A percentile compares a stretch with the other conserved stretches of the same genome.
phyloP scores from a whole-genome alignment of 2,797 vertebrate genomes.

The Cossypha dichroa region DNA sequence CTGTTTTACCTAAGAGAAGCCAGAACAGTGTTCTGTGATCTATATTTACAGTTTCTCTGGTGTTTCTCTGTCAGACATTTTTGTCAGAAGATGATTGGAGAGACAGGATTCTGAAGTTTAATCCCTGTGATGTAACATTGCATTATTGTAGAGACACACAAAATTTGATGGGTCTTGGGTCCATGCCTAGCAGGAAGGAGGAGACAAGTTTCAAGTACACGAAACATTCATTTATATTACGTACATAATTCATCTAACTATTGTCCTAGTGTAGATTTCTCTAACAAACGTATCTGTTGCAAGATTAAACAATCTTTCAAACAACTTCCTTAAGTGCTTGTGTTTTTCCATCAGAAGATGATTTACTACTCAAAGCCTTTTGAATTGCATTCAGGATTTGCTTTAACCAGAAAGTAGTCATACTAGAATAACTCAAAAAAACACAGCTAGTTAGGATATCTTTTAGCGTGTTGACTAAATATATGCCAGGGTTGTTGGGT shows the following conservation, averaged over 20 bases:
- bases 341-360: neutral
- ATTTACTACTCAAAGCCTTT: neutral
- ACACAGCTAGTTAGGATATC: neutral
- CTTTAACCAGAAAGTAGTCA: neutral
- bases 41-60: neutral
- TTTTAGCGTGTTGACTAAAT: neutral
- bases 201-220: neutral
- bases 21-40: neutral
- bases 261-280: neutral
- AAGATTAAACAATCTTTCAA: constrained; percentile 1
- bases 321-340: neutral
- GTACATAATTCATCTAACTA: neutral
- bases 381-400: neutral
- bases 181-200: neutral
- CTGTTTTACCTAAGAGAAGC: neutral
- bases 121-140: neutral
- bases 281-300: neutral
- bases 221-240: neutral
- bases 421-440: neutral
- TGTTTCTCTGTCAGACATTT: neutral
- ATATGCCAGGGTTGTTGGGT: neutral
- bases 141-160: neutral
- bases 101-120: neutral
- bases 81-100: neutral
- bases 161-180: neutral